Conservation (phyloP, 2,888 invertebrate genomes). For the Latheticus oryzae region DNA sequence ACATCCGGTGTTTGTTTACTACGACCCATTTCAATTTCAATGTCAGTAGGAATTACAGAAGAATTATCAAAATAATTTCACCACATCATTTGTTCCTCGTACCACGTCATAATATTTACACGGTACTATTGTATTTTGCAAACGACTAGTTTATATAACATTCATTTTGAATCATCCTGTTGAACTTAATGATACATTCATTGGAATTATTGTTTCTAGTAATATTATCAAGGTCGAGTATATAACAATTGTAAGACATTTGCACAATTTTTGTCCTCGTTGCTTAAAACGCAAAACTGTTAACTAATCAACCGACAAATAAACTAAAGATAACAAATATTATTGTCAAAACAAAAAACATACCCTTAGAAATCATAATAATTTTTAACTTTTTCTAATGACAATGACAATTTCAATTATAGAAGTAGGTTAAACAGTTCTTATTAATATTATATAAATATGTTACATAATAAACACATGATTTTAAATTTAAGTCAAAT, state of each 20-base stretch:
- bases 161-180: constrained; percentile 32
- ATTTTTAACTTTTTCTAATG: too few relatives aligned
- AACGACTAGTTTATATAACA: constrained; percentile 26
- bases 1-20: constrained; percentile 37
- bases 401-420: too few relatives aligned
- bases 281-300: constrained; percentile 20
- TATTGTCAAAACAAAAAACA: too few relatives aligned
- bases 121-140: constrained; percentile 9
- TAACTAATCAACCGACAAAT: constrained; percentile 25
- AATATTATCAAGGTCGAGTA: constrained; percentile 33
- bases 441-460: constrained; percentile 17
- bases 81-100: constrained; percentile 7
- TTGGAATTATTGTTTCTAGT: constrained; percentile 39
- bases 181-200: constrained; percentile 38
- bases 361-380: too few relatives aligned
- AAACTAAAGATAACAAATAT: too few relatives aligned
- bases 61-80: constrained; percentile 11
- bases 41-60: constrained; percentile 16
- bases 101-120: constrained; percentile 4
- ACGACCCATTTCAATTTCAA: constrained; percentile 30
- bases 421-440: constrained; percentile 24
- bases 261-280: constrained; percentile 28
- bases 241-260: constrained; percentile 26
- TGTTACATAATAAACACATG: constrained; percentile 28
- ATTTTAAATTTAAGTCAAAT: constrained; percentile 26